Evolutionary conservation across 1,140 invertebrate species (phyloP), one percentile per base, ranked within the genome.

Genomic region (Bicyclus anynana): DNA sequence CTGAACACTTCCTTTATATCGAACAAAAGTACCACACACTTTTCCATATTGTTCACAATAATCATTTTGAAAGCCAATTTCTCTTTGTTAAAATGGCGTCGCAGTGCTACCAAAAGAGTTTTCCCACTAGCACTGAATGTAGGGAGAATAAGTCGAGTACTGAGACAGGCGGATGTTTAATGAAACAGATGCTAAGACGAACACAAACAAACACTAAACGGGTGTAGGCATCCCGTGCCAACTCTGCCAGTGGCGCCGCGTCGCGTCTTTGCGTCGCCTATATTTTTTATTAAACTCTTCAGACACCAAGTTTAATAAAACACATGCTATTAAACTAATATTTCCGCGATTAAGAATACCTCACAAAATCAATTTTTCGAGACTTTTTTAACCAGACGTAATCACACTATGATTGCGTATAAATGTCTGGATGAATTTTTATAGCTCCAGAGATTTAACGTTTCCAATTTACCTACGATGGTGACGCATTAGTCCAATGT

Each of bases 1-100:
- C 85, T 88, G 56, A 87, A 88, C 62, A 74, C 85, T 72, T 87
- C 85, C 48, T 88, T 88, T 35, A 87, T 80, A 63, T 87, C 82
- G 29, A 87, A 88, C 29, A 83, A 59, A 10, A 83, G 61, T 52
- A 78, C 79, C 13, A 86, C 83, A 50, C 82, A 77, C 69, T 82
- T 84, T 51, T 74, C 69, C 67, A 77, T 62, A 69, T 77, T 82
- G 60, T 74, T 80, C 48, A 70, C 65, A 26, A 68, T 75, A 56
- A 65, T 66, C 76, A 78, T 83, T 55, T 69, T 63, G 62, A 57
- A 49, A 46, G 47, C 33, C 46, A 65, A 53, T 44, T 40, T 12
- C 18, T 48, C n/a, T 47, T 47, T 59, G 60, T 48, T 18, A 53
- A 73, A 76, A 80, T 78, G 70, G 68, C 77, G 78, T 54, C 69